These are phyloP conservation scores for Cardinalis cardinalis DNA, from an alignment of 2,113 vertebrate genomes.

Conservation along the genomic window DNA sequence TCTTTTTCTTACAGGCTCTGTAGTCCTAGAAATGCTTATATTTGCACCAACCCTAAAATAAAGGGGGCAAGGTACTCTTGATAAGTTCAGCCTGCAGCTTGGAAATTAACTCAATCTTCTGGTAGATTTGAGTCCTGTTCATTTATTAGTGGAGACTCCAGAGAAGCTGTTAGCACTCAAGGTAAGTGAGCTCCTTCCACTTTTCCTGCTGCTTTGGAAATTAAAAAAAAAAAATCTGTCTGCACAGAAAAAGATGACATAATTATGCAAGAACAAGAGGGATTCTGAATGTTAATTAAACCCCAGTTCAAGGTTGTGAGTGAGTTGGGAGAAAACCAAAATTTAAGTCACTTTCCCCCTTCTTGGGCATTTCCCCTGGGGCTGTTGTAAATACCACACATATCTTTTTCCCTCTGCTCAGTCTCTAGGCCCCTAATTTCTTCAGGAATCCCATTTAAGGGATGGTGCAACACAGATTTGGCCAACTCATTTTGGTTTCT, in stretches of 20 bases:
- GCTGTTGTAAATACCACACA: background rate
- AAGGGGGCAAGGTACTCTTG: background rate
- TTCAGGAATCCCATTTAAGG: conserved; percentile 19
- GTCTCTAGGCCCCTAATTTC: background rate
- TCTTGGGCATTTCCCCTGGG: background rate
- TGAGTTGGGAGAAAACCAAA: background rate
- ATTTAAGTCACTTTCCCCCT: background rate
- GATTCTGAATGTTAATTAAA: background rate
- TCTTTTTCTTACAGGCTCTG: background rate
- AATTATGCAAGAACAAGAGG: background rate
- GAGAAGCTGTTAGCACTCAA: background rate
- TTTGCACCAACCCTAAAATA: background rate
- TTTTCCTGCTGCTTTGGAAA: background rate
- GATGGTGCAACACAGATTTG: background rate
- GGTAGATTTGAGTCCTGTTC: background rate
- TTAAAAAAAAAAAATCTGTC: background rate
- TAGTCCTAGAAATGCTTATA: background rate
- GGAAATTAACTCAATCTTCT: background rate
- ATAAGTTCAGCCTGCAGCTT: background rate
- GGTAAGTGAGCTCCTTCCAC: background rate
- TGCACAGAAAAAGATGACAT: background rate
- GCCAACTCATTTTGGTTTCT: background rate
- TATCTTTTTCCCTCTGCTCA: background rate
- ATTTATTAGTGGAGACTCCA: background rate
- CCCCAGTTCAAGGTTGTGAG: background rate